Conservation (phyloP, 1,140 invertebrate genomes). For the silkworm (Bombyx mori) region DNA sequence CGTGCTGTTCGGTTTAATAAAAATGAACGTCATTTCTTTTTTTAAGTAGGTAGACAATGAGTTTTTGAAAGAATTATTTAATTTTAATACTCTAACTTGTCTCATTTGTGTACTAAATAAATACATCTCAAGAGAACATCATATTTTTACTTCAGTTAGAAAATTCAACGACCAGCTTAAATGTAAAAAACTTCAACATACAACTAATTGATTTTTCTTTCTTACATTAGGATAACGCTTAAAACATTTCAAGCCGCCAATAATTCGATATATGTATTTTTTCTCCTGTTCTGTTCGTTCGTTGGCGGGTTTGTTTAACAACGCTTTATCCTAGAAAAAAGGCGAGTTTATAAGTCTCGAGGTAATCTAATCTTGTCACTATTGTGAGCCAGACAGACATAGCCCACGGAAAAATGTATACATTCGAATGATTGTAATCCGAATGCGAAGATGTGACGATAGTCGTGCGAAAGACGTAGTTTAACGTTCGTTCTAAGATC, state of each 20-base stretch:
- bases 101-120: not conserved
- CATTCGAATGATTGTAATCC: no score
- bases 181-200: no score
- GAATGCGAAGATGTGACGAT: no score
- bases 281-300: constrained; percentile 70
- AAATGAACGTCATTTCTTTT: not conserved
- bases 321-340: constrained; percentile 58
- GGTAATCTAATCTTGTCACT: no score
- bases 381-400: no score
- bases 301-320: constrained; percentile 64
- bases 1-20: constrained; percentile 43
- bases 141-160: no score
- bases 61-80: not conserved
- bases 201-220: not conserved
- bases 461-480: no score
- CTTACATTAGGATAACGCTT: constrained; percentile 70
- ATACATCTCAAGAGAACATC: no score
- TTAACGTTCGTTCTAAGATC: no score
- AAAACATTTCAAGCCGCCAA: constrained; percentile 72
- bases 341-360: not conserved
- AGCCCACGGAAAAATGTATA: no score
- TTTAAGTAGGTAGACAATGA: not conserved
- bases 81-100: not conserved
- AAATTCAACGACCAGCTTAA: no score
- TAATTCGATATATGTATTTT: constrained; percentile 65